Conservation (phyloP, 2,113 vertebrate genomes). For the Cololabis saira region DNA sequence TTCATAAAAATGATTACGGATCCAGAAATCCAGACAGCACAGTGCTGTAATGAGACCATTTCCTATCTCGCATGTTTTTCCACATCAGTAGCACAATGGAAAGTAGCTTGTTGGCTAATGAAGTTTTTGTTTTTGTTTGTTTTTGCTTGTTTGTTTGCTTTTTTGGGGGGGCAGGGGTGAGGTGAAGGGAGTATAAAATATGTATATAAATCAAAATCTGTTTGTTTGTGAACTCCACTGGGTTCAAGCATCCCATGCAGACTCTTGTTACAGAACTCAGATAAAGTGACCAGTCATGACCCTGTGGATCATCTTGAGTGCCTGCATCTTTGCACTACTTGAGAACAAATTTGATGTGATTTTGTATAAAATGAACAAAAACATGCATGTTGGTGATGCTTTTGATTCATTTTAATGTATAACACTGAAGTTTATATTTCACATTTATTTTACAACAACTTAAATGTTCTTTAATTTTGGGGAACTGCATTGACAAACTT, state of each 20-base stretch:
- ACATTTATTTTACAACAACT: too few species aligned
- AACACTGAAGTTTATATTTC: not conserved
- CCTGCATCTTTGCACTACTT: constrained; percentile 26
- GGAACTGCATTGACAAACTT: too few species aligned
- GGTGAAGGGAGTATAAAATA: too few species aligned
- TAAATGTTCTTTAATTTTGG: too few species aligned
- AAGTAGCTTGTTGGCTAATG: not conserved
- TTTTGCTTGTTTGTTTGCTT: too few species aligned
- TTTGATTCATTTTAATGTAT: not conserved
- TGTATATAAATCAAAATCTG: not conserved
- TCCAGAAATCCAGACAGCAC: too few species aligned
- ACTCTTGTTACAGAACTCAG: constrained; percentile 88
- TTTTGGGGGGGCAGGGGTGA: too few species aligned
- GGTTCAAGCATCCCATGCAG: constrained; percentile 93
- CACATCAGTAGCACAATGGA: not conserved
- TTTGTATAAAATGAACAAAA: not conserved
- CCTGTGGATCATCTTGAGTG: constrained; percentile 83
- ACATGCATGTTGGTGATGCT: not conserved
- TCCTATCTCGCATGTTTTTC: not conserved
- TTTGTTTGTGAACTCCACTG: constrained; percentile 49
- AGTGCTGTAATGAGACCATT: too few species aligned
- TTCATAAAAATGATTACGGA: too few species aligned
- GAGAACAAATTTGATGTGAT: constrained; percentile 18
- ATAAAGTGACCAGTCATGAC: constrained; percentile 88
- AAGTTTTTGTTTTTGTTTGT: too few species aligned